Percentiles rank a stretch among this genome's conserved stretches.
phyloP scores from a whole-genome alignment of 1,140 invertebrate species.

The Brachionus sp. region DNA sequence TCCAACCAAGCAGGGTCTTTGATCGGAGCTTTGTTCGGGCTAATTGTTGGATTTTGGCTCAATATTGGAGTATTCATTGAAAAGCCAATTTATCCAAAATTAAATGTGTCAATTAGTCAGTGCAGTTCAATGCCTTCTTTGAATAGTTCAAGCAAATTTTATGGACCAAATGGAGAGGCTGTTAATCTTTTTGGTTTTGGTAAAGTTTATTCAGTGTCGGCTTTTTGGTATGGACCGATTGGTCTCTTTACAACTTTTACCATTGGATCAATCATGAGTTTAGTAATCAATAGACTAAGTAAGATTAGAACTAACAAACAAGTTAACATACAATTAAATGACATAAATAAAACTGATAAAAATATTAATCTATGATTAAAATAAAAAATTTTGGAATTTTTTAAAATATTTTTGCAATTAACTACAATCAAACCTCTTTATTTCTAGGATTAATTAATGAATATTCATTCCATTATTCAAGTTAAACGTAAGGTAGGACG shows the following conservation, averaged over 20 bases:
- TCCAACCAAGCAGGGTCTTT: background rate
- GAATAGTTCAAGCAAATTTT: background rate
- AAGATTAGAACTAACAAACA: background rate
- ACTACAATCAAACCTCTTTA: too few species aligned
- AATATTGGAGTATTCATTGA: background rate
- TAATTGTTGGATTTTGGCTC: background rate
- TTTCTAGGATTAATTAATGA: too few species aligned
- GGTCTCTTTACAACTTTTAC: background rate
- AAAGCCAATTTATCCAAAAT: background rate
- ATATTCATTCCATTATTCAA: too few species aligned
- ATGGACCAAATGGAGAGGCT: background rate
- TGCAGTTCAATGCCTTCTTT: background rate
- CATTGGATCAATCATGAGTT: background rate
- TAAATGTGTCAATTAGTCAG: background rate
- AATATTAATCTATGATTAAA: too few species aligned
- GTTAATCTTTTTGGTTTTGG: background rate
- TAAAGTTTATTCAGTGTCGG: background rate
- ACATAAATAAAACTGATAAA: too few species aligned
- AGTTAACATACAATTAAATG: background rate
- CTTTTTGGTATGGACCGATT: background rate
- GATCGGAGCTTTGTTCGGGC: background rate
- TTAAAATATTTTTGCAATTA: too few species aligned
- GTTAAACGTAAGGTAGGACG: too few species aligned
- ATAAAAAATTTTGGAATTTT: too few species aligned
- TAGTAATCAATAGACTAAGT: background rate